Conservation (phyloP, 2,888 invertebrate genomes). For the Fragum fragum region DNA sequence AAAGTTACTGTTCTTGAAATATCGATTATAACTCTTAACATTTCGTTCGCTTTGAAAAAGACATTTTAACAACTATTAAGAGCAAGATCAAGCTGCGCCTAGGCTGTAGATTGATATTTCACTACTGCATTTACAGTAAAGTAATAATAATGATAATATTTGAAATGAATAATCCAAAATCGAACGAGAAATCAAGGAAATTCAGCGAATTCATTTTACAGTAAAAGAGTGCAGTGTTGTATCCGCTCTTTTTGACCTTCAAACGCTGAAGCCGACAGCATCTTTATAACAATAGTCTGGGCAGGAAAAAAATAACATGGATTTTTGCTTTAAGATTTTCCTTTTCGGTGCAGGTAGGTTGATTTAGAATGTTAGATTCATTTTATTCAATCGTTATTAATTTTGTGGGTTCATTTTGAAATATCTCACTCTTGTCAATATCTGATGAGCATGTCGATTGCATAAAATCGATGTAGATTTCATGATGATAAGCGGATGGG, state of each 20-base stretch:
- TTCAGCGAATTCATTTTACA: neutral
- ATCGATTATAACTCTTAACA: conserved; percentile 13
- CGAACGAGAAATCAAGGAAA: neutral
- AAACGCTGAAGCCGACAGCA: conserved; percentile 7
- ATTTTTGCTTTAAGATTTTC: neutral
- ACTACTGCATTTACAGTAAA: too few species aligned
- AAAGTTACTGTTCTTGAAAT: conserved; percentile 7
- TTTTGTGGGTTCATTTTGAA: too few species aligned
- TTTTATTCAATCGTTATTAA: too few species aligned
- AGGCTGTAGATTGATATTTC: too few species aligned
- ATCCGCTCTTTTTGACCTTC: neutral
- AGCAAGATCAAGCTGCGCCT: neutral
- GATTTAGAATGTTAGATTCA: too few species aligned
- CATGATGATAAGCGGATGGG: too few species aligned
- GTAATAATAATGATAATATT: too few species aligned
- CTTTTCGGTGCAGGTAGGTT: neutral
- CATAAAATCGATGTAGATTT: too few species aligned
- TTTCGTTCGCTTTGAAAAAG: neutral
- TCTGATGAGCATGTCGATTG: too few species aligned
- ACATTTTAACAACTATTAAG: neutral
- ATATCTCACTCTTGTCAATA: too few species aligned
- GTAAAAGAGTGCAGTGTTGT: neutral
- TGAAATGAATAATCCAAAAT: neutral
- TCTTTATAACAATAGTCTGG: neutral
- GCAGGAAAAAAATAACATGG: neutral